A percentile compares a stretch with the other conserved stretches of the same genome.
These are phyloP conservation scores for Acholoe squamosa DNA, from an alignment of 2,888 invertebrate species.

Conservation along the genomic window DNA sequence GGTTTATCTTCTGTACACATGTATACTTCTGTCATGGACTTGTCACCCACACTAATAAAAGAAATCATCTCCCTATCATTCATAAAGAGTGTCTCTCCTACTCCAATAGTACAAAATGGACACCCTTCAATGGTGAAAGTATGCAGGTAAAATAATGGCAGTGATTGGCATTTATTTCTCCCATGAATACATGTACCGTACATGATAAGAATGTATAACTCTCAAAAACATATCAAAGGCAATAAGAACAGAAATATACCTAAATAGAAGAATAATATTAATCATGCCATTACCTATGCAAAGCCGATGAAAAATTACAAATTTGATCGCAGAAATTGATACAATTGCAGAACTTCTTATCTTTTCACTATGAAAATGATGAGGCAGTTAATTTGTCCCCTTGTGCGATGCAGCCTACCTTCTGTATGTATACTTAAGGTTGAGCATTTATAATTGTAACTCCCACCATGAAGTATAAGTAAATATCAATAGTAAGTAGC, in stretches of 20 bases:
- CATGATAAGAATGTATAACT: not conserved
- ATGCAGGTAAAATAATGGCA: conserved; percentile 20
- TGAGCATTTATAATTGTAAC: not conserved
- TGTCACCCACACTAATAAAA: not conserved
- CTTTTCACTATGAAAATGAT: not conserved
- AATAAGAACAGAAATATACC: not conserved
- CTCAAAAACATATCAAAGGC: not conserved
- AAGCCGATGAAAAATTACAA: not conserved
- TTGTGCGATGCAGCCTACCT: not conserved
- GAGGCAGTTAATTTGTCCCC: not conserved
- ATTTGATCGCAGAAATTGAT: not conserved
- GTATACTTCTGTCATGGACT: not conserved
- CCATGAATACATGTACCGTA: not conserved
- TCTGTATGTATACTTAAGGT: not conserved
- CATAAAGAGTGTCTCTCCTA: not conserved
- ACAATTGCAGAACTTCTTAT: not conserved
- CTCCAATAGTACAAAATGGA: not conserved
- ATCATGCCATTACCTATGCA: not conserved
- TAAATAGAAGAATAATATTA: not conserved
- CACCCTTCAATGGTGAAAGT: conserved; percentile 2
- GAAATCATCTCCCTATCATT: not conserved
- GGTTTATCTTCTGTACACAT: not conserved
- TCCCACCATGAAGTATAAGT: not conserved
- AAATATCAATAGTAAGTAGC: conserved; percentile 5
- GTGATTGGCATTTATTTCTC: conserved; percentile 8